phyloP scores from a whole-genome alignment of 2,888 invertebrate genomes.

The Bhutanitis thaidina region DNA sequence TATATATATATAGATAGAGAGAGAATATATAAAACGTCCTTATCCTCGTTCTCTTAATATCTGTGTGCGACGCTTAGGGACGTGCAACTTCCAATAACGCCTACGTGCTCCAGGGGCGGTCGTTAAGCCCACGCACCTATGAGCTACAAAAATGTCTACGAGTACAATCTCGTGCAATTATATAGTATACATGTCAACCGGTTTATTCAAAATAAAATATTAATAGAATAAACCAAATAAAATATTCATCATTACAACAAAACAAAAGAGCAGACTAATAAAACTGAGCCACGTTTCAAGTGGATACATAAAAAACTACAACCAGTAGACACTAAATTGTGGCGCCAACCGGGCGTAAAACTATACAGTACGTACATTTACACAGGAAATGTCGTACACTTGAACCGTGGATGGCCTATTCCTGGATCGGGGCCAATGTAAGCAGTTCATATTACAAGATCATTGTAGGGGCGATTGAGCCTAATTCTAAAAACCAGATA shows the following conservation, averaged over 20 bases:
- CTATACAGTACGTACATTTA: constrained; percentile 30
- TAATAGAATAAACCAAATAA: no score
- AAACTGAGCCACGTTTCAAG: no score
- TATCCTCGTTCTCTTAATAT: not conserved
- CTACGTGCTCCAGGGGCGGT: constrained; percentile 42
- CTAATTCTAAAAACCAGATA: not conserved
- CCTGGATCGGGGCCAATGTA: constrained; percentile 62
- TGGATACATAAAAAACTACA: not conserved
- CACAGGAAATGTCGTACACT: constrained; percentile 62
- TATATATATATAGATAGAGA: no score
- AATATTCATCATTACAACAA: no score
- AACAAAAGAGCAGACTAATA: no score
- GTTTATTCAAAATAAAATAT: no score
- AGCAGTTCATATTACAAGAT: constrained; percentile 28
- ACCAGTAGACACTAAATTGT: constrained; percentile 24
- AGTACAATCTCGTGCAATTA: no score
- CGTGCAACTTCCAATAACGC: constrained; percentile 23
- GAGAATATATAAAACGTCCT: not conserved
- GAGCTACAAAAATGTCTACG: no score
- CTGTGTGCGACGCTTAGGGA: not conserved
- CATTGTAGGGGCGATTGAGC: constrained; percentile 13
- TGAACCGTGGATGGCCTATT: constrained; percentile 63
- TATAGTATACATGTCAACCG: no score
- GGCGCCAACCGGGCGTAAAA: constrained; percentile 39
- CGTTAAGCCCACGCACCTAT: constrained; percentile 25